These are phyloP conservation scores for Mionectes olivaceus DNA, from an alignment of 2,797 vertebrate species.

Conservation along the genomic window DNA sequence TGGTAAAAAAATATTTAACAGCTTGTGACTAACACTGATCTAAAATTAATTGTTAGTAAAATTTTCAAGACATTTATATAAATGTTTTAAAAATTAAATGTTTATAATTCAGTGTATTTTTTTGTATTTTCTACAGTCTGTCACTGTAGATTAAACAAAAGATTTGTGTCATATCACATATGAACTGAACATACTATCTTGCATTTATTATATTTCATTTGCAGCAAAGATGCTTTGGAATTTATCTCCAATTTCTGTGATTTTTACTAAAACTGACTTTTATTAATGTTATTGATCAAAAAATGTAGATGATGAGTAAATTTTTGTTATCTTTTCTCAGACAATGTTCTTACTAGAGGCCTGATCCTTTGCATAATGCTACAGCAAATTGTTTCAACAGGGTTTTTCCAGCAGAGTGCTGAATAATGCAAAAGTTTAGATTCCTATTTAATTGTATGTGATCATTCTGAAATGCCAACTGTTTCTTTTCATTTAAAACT, in stretches of 20 bases:
- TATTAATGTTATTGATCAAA: not conserved
- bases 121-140: not conserved
- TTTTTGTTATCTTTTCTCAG: not conserved
- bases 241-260: not conserved
- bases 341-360: not conserved
- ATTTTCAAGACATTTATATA: not conserved
- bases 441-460: not conserved
- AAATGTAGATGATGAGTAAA: not conserved
- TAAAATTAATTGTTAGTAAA: not conserved
- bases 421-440: not conserved
- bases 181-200: not conserved
- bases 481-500: not conserved
- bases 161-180: not conserved
- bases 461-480: constrained; percentile 36
- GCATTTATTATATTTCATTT: not conserved
- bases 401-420: not conserved
- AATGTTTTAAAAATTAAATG: not conserved
- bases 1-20: not conserved
- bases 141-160: not conserved
- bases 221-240: not conserved
- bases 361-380: not conserved
- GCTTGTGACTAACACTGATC: not conserved
- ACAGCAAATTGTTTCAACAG: not conserved
- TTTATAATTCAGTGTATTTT: not conserved
- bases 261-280: not conserved